phyloP scores from a whole-genome alignment of 1,140 invertebrate genomes.

The Ostrea edulis region DNA sequence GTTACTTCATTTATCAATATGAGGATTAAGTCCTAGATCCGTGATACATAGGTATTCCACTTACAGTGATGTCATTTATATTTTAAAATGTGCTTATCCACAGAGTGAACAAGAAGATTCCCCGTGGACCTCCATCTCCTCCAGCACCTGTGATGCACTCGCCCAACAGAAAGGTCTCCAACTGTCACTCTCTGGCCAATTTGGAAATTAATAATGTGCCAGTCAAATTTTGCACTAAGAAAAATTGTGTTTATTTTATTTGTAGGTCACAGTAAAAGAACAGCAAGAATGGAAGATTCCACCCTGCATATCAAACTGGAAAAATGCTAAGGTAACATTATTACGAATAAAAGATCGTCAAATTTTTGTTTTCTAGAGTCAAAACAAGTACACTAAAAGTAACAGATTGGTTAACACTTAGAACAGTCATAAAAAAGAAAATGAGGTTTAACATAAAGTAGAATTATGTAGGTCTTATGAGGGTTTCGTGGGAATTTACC shows the following conservation, averaged over 20 bases:
- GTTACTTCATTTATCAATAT: too few species aligned
- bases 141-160: slow-evolving; percentile 98
- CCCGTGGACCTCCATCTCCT: slow-evolving; percentile 97
- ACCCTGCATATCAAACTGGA: slow-evolving; percentile 99
- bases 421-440: too few species aligned
- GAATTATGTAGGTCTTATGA: too few species aligned
- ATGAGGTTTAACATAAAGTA: too few species aligned
- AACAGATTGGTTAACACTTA: too few species aligned
- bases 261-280: slow-evolving; percentile 95
- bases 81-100: neutral
- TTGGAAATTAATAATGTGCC: neutral
- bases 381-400: too few species aligned
- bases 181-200: neutral
- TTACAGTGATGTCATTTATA: too few species aligned
- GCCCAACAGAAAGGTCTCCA: slow-evolving; percentile 90
- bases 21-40: too few species aligned
- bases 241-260: neutral
- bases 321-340: slow-evolving; percentile 91
- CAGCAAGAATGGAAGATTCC: slow-evolving; percentile 99
- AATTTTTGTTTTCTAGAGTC: too few species aligned
- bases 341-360: neutral
- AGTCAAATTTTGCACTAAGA: neutral
- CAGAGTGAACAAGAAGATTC: slow-evolving; percentile 86
- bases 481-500: too few species aligned
- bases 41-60: too few species aligned